Evolutionary conservation across 2,888 invertebrate species (phyloP).

Genomic region (Acronicta leporina): DNA sequence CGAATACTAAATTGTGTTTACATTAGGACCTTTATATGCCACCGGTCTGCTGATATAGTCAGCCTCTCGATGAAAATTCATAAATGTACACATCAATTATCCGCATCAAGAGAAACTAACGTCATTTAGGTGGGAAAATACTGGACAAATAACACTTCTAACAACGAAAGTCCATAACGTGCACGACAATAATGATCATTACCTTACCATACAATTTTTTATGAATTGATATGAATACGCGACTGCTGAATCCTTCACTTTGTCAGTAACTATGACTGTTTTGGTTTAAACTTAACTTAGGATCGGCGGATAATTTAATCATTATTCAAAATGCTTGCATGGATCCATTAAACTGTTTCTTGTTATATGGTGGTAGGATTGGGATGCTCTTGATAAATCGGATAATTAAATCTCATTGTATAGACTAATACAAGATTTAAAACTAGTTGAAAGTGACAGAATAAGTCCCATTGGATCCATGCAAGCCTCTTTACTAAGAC

Average conservation of each 20-base stretch:
- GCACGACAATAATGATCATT: conserved; percentile 3
- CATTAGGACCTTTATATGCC: too few species aligned
- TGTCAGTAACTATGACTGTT: conserved; percentile 32
- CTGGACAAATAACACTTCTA: background rate
- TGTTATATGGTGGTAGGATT: too few species aligned
- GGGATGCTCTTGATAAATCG: too few species aligned
- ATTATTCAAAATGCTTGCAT: conserved; percentile 35
- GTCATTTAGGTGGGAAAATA: too few species aligned
- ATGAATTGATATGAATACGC: conserved; percentile 15
- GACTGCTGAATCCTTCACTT: conserved; percentile 23
- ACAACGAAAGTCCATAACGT: background rate
- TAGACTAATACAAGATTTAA: too few species aligned
- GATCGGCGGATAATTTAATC: conserved; percentile 66
- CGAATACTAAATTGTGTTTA: too few species aligned
- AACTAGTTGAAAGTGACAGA: background rate
- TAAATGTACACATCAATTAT: too few species aligned
- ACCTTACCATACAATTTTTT: conserved; percentile 25
- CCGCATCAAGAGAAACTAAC: too few species aligned
- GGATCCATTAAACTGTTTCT: conserved; percentile 12
- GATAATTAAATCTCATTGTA: too few species aligned
- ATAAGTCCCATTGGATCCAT: conserved; percentile 5
- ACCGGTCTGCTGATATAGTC: too few species aligned
- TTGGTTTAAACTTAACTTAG: conserved; percentile 59
- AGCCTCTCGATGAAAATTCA: too few species aligned
- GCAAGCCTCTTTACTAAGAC: conserved; percentile 39